phyloP scores from a whole-genome alignment of 2,113 vertebrate species.

The Ageneiosus marmoratus region DNA sequence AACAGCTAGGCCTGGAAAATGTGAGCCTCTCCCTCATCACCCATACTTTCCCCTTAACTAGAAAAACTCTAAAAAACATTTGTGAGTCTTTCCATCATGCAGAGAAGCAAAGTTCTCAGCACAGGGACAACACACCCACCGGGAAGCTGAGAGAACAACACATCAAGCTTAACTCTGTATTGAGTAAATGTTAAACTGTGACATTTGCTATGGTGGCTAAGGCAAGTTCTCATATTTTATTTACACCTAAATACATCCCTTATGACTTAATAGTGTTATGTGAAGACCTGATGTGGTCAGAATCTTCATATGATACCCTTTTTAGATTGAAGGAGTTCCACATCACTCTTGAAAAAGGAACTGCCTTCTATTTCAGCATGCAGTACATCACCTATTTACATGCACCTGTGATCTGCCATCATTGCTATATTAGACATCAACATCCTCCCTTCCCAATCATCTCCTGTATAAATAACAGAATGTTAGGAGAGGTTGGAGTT shows the following conservation, averaged over 20 bases:
- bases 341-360: constrained; percentile 44
- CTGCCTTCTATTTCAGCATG: constrained; percentile 47
- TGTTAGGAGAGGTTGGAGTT: not conserved
- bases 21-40: constrained; percentile 39
- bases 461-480: constrained; percentile 46
- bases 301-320: constrained; percentile 39
- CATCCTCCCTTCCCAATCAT: constrained; percentile 20
- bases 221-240: constrained; percentile 48
- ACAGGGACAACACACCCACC: not conserved
- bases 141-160: not conserved
- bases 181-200: constrained; percentile 32
- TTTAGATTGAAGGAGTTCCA: constrained; percentile 26
- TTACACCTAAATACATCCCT: constrained; percentile 34
- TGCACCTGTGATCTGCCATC: constrained; percentile 35
- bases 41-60: constrained; percentile 38
- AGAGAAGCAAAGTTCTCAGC: constrained; percentile 25
- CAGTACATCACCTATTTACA: constrained; percentile 47
- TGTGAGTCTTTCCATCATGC: not conserved
- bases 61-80: constrained; percentile 36
- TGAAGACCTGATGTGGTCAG: constrained; percentile 31
- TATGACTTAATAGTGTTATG: constrained; percentile 41
- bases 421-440: constrained; percentile 32
- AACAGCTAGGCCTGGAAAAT: constrained; percentile 53
- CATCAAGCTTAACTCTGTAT: not conserved
- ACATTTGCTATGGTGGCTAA: constrained; percentile 1